Percentiles rank a stretch among this genome's conserved stretches.
Evolutionary conservation across 2,888 invertebrate species (phyloP).

Genomic region (Gisinianus flammeolus): DNA sequence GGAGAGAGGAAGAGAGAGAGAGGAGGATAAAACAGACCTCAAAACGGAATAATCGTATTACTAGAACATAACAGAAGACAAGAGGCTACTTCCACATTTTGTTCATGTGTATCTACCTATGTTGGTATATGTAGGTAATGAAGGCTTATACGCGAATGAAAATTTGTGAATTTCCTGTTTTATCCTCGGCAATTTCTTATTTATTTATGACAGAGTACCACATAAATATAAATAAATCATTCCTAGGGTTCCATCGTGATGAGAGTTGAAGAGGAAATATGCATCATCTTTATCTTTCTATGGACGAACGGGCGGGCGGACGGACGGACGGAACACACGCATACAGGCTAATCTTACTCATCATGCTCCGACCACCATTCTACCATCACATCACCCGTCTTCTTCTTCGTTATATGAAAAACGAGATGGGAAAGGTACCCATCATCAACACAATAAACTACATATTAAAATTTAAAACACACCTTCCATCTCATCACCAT

Average conservation of each 20-base stretch:
- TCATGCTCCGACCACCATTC: too few relatives aligned
- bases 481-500: neutral
- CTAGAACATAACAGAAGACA: slow-evolving; percentile 4
- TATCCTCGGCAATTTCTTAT: slow-evolving; percentile 9
- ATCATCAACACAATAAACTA: slow-evolving; percentile 14
- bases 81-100: neutral
- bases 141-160: neutral
- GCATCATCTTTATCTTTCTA: slow-evolving; percentile 19
- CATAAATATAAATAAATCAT: slow-evolving; percentile 23
- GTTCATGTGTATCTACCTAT: too few relatives aligned
- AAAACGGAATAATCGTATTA: slow-evolving; percentile 1
- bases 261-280: neutral
- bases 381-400: too few relatives aligned
- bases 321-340: too few relatives aligned
- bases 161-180: neutral
- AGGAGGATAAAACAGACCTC: neutral
- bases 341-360: slow-evolving; percentile 11
- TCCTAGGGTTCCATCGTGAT: neutral
- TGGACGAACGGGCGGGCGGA: too few relatives aligned
- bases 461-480: neutral
- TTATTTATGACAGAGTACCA: slow-evolving; percentile 9
- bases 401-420: slow-evolving; percentile 4
- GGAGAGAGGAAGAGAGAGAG: slow-evolving; percentile 6
- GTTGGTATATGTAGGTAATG: neutral
- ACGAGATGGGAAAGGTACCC: neutral